phyloP scores from a whole-genome alignment of 2,888 invertebrate species.

The Parasteatoda lunata region DNA sequence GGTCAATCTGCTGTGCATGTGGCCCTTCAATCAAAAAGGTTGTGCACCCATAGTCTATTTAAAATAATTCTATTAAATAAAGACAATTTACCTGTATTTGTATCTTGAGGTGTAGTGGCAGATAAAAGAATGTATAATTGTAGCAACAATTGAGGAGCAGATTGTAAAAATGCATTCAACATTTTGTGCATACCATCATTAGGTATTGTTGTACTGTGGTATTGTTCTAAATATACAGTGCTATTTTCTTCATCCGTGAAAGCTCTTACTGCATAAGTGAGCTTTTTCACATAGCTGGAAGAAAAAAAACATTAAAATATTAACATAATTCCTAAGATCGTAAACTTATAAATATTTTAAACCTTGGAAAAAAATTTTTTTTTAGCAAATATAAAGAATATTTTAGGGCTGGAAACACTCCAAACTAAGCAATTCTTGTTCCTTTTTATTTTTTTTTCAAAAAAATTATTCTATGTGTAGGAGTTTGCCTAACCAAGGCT shows the following conservation, averaged over 20 bases:
- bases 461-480: too few species aligned
- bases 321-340: neutral
- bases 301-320: constrained; percentile 6
- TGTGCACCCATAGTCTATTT: neutral
- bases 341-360: too few species aligned
- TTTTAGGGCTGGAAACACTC: neutral
- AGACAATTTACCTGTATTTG: constrained; percentile 42
- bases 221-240: constrained; percentile 56
- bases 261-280: constrained; percentile 56
- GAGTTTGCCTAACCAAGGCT: too few species aligned
- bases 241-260: constrained; percentile 56
- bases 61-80: neutral
- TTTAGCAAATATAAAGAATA: neutral
- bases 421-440: too few species aligned
- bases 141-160: constrained; percentile 83
- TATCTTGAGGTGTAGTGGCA: constrained; percentile 35
- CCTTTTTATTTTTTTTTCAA: too few species aligned
- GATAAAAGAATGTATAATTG: constrained; percentile 80
- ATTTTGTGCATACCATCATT: constrained; percentile 82
- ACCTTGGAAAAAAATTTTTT: neutral
- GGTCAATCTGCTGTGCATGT: too few species aligned
- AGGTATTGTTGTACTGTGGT: constrained; percentile 73
- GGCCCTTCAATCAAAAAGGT: too few species aligned
- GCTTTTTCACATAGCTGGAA: constrained; percentile 63
- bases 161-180: constrained; percentile 82